These are phyloP conservation scores for Rhagoletis pomonella DNA, from an alignment of 1,140 invertebrate genomes.

Conservation along the genomic window DNA sequence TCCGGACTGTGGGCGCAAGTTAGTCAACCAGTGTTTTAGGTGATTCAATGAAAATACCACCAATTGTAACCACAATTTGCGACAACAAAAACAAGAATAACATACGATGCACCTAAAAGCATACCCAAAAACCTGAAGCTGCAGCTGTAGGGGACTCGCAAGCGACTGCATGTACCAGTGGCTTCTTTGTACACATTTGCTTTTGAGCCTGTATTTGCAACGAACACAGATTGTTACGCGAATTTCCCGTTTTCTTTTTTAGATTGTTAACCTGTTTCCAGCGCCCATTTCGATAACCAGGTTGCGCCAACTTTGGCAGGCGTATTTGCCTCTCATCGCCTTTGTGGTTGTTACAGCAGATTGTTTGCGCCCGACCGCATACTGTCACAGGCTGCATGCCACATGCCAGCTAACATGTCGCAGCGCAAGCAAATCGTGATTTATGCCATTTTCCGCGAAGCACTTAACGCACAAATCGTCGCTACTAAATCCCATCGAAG, in stretches of 20 bases:
- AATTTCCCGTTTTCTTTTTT: neutral
- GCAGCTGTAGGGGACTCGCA: neutral
- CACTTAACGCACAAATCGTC: constrained; percentile 50
- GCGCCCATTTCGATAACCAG: neutral
- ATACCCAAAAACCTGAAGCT: neutral
- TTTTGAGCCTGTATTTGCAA: neutral
- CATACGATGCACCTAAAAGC: constrained; percentile 14
- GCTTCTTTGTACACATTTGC: neutral
- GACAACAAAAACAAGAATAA: neutral
- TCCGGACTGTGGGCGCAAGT: neutral
- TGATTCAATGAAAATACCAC: constrained; percentile 4
- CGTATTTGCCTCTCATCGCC: neutral
- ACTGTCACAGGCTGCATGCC: constrained; percentile 1
- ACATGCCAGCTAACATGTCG: constrained; percentile 16
- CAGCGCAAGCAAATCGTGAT: constrained; percentile 40
- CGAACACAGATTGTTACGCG: neutral
- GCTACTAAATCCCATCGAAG: constrained; percentile 31
- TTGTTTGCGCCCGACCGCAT: constrained; percentile 36
- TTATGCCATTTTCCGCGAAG: constrained; percentile 45
- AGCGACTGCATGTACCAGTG: neutral
- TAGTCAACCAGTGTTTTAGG: neutral
- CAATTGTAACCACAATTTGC: constrained; percentile 7
- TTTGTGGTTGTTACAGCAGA: constrained; percentile 16
- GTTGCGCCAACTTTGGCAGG: neutral
- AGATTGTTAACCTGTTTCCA: neutral